Evolutionary conservation across 2,113 vertebrate genomes (phyloP), one percentile per base, ranked within the genome.

Genomic region (Triplophysa tibetana): DNA sequence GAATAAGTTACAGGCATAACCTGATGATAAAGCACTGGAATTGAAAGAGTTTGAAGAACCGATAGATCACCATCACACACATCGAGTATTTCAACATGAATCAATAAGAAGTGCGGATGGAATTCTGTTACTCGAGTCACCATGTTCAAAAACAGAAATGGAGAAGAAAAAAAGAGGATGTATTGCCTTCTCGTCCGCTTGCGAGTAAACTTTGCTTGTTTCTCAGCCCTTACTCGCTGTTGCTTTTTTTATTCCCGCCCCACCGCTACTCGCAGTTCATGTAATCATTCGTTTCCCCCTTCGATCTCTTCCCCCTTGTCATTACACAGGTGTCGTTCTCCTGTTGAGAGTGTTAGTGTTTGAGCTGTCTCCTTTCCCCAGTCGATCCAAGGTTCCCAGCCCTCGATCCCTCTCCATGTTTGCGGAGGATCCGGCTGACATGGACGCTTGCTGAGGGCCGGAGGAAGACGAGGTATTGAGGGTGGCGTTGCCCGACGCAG

Each of bases 271-370:
- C 54, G 33, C 69, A 67, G 68, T 77, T 41, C 2, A 2, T 29
- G 33, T 69, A 19, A 72, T 78, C 23, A n/a, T 52, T 72, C 63
- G 52, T 10, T 43, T 56, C 16, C 43, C 10, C 65, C 12, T 12
- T 33, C 60, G 38, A 17, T 43, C 56, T 24, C 17, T 23, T 11
- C 33, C 1, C 52, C 17, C 75, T 58, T 23, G 1, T 8, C 24
- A 80, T 88, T 87, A 94, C 81, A 94, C 96, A 4, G 96, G 96
- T 33, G 96, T 97, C 1, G 95, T 97, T 85, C 95, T 96, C 90
- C 96, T 94, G 93, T 97, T 97, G 10, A 96, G 94, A 13, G 95
- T 96, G 81, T 95, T 95, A 66, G 94, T 95, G 90, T 96, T 95
- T 87, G 93, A 95, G 41, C 92, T 82, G 81, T 95, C 94, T 80